Evolutionary conservation across 2,888 invertebrate genomes (phyloP).

Genomic region (Dromius quadrimaculatus): DNA sequence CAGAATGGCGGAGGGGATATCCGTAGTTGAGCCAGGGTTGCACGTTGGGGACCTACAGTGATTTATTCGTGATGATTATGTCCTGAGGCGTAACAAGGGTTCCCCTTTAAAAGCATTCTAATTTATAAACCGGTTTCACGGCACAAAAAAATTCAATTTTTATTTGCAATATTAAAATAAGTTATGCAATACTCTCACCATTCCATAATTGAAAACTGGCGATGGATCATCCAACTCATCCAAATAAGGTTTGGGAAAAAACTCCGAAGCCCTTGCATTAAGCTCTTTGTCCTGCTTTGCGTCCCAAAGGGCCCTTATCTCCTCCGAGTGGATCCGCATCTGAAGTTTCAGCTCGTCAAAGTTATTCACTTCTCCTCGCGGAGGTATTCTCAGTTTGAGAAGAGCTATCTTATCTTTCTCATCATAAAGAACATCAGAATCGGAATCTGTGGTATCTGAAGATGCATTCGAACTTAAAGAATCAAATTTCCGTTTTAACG

Average conservation of each 20-base stretch:
- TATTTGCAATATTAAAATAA: background rate
- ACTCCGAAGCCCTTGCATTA: background rate
- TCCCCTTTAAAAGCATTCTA: background rate
- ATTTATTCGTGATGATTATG: background rate
- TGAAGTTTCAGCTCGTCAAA: slow-evolving; percentile 31
- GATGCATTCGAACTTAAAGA: background rate
- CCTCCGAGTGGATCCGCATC: slow-evolving; percentile 25
- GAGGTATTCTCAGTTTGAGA: background rate
- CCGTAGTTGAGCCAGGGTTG: slow-evolving; percentile 33
- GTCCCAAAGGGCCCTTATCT: slow-evolving; percentile 28
- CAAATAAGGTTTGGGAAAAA: background rate
- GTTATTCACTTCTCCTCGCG: slow-evolving; percentile 6
- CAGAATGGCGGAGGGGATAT: slow-evolving; percentile 16
- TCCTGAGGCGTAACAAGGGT: background rate
- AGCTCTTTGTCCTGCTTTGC: background rate
- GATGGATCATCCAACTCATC: background rate
- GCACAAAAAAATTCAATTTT: background rate
- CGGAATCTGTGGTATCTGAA: slow-evolving; percentile 10
- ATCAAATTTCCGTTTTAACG: background rate
- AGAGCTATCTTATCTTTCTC: background rate
- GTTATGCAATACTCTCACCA: slow-evolving; percentile 2
- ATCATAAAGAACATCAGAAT: background rate
- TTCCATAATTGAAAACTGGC: slow-evolving; percentile 4
- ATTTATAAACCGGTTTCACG: background rate
- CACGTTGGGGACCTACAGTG: slow-evolving; percentile 20